Conservation (phyloP, 1,140 invertebrate species). For the Pogonomyrmex californicus region DNA sequence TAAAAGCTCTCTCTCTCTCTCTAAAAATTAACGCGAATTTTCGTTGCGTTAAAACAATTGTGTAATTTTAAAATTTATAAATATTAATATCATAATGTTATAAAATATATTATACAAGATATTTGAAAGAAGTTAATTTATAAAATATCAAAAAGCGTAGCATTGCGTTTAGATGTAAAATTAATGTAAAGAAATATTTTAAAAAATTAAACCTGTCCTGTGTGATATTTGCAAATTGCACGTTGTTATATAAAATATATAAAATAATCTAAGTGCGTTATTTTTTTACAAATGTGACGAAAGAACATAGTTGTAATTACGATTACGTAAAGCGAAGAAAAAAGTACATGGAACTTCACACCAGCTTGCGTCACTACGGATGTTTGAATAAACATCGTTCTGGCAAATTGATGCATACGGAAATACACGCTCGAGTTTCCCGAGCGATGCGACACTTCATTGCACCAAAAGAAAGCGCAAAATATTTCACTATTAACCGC, state of each 20-base stretch:
- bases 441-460: constrained; percentile 14
- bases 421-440: constrained; percentile 39
- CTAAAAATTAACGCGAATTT: neutral
- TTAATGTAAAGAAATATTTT: neutral
- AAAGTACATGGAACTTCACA: constrained; percentile 3
- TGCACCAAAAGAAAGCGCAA: constrained; percentile 26
- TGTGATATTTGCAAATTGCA: neutral
- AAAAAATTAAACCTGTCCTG: neutral
- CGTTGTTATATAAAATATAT: neutral
- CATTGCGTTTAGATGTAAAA: neutral
- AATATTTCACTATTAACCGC: constrained; percentile 30
- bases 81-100: neutral
- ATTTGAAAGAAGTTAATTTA: constrained; percentile 9
- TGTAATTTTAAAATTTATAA: neutral
- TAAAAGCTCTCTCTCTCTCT: neutral
- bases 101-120: neutral
- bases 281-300: neutral
- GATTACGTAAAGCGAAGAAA: neutral
- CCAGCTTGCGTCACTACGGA: constrained; percentile 33
- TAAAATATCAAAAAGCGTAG: neutral
- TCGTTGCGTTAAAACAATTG: neutral
- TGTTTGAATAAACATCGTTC: constrained; percentile 38
- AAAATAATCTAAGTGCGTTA: neutral
- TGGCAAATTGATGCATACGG: constrained; percentile 45
- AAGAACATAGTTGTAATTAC: neutral